These are phyloP conservation scores for Hemichromis elongatus DNA, from an alignment of 2,113 vertebrate species.

Conservation along the genomic window DNA sequence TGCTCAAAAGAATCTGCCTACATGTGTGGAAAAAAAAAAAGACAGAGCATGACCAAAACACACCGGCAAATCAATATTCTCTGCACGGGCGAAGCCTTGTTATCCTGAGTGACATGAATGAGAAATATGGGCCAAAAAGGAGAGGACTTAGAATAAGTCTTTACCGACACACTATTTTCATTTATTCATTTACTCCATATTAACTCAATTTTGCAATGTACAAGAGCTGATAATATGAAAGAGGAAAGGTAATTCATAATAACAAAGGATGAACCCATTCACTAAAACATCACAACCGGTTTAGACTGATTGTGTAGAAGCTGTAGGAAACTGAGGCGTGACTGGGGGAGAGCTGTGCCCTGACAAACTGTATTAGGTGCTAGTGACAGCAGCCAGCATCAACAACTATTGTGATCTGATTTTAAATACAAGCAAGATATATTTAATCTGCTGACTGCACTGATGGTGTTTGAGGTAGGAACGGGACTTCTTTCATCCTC, in stretches of 20 bases:
- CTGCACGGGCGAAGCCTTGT: background rate
- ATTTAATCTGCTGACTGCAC: background rate
- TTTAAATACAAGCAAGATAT: background rate
- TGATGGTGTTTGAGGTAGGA: background rate
- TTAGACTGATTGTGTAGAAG: background rate
- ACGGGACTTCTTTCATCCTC: background rate
- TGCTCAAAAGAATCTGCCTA: slow-evolving; percentile 58
- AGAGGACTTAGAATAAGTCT: background rate
- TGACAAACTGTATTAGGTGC: background rate
- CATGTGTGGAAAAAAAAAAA: slow-evolving; percentile 33
- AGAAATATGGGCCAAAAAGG: background rate
- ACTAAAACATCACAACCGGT: background rate
- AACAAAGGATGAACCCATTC: background rate
- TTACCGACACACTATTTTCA: background rate
- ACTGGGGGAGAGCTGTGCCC: background rate
- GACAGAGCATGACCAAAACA: slow-evolving; percentile 44
- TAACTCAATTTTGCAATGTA: background rate
- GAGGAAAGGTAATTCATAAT: background rate
- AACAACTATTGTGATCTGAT: background rate
- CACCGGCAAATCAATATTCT: slow-evolving; percentile 38
- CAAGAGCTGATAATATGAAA: background rate
- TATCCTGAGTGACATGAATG: slow-evolving; percentile 24
- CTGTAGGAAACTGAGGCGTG: background rate
- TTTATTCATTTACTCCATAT: background rate
- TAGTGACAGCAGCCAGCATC: background rate